phyloP scores from a whole-genome alignment of 2,797 vertebrate species.

The Apogon hyalosoma region DNA sequence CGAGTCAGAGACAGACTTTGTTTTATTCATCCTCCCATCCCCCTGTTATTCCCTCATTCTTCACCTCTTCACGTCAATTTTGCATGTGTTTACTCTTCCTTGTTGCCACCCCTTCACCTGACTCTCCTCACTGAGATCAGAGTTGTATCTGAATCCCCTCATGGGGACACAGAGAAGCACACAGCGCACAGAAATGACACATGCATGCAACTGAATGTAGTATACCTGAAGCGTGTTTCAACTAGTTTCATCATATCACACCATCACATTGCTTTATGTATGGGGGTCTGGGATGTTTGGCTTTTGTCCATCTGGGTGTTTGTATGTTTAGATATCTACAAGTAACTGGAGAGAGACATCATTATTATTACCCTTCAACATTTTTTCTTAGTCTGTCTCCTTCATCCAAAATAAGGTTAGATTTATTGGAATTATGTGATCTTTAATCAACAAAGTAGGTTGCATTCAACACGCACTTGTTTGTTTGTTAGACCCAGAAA shows the following conservation, averaged over 20 bases:
- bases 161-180: constrained; percentile 42
- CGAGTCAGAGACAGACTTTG: constrained; percentile 79
- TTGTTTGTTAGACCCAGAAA: background rate
- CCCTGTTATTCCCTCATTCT: constrained; percentile 48
- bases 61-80: constrained; percentile 82
- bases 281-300: constrained; percentile 58
- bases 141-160: constrained; percentile 74
- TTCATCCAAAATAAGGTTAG: background rate
- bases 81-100: constrained; percentile 77
- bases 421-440: no score
- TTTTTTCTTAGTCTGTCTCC: background rate
- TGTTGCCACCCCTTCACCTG: constrained; percentile 69
- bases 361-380: constrained; percentile 6
- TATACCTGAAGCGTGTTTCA: constrained; percentile 79
- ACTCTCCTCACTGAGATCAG: constrained; percentile 69
- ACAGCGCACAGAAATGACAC: constrained; percentile 50
- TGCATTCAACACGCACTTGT: background rate
- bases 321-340: constrained; percentile 39
- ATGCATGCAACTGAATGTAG: constrained; percentile 50
- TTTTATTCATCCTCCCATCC: constrained; percentile 84
- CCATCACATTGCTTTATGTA: constrained; percentile 52
- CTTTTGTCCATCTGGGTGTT: constrained; percentile 38
- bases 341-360: constrained; percentile 9
- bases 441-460: no score
- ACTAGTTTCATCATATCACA: constrained; percentile 77